Percentiles rank a stretch among this genome's conserved stretches.
Conservation (phyloP, 53 echinoderm and acorn worm genomes). For the Actinopyga echinites region DNA sequence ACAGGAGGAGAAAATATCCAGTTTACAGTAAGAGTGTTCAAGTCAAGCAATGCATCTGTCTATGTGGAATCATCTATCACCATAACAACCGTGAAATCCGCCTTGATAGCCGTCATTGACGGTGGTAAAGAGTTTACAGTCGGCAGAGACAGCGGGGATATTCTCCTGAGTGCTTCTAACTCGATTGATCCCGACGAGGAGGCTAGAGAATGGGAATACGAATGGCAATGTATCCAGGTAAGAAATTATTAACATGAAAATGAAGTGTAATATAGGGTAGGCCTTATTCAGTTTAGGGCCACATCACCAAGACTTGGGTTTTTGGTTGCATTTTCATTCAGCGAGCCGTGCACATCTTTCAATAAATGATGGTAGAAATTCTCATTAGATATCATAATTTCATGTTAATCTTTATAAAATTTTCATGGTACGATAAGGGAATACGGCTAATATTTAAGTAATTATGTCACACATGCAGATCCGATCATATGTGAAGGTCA, state of each 20-base stretch:
- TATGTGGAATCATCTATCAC: slow-evolving; percentile 61
- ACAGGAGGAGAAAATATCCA: slow-evolving; percentile 69
- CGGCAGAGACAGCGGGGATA: slow-evolving; percentile 69
- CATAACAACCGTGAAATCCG: slow-evolving; percentile 67
- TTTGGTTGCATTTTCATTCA: too few relatives aligned
- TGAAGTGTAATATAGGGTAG: background rate
- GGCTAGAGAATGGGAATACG: slow-evolving; percentile 73
- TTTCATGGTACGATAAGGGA: too few relatives aligned
- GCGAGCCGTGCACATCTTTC: too few relatives aligned
- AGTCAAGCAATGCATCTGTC: slow-evolving; percentile 60
- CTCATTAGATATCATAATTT: too few relatives aligned
- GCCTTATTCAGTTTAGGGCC: too few relatives aligned
- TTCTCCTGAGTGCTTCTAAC: slow-evolving; percentile 58
- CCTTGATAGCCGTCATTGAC: slow-evolving; percentile 68
- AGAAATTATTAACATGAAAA: background rate
- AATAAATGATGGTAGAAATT: too few relatives aligned
- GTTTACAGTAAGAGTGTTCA: slow-evolving; percentile 85
- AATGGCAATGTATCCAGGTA: slow-evolving; percentile 84
- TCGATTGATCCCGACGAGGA: slow-evolving; percentile 80
- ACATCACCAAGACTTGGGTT: too few relatives aligned
- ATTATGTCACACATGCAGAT: too few relatives aligned
- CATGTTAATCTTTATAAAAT: too few relatives aligned
- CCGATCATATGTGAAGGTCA: too few relatives aligned
- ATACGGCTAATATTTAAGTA: too few relatives aligned
- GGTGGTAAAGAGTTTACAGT: slow-evolving; percentile 81